phyloP scores from a whole-genome alignment of 2,888 invertebrate genomes.

The Acleris emargana region DNA sequence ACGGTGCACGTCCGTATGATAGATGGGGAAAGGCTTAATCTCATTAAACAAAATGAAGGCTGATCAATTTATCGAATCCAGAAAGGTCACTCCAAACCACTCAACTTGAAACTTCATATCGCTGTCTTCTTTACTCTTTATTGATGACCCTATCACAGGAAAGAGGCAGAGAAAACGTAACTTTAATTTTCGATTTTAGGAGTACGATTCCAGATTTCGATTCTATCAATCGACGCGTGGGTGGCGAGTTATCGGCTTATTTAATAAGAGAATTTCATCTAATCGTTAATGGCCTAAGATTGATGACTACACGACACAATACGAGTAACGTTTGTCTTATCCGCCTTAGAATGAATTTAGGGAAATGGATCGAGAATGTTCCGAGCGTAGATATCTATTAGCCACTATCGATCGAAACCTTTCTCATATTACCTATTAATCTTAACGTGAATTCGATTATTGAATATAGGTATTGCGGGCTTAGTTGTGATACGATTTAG shows the following conservation, averaged over 20 bases:
- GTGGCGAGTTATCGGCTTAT: constrained; percentile 61
- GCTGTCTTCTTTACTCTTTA: no score
- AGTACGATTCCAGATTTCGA: constrained; percentile 41
- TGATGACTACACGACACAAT: constrained; percentile 64
- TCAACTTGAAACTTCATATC: no score
- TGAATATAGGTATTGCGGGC: no score
- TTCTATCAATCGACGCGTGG: constrained; percentile 57
- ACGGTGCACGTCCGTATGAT: constrained; percentile 59
- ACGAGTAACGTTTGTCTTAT: constrained; percentile 52
- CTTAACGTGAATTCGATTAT: no score
- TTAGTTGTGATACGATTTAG: no score
- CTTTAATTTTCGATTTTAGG: no score
- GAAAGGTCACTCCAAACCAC: constrained; percentile 2
- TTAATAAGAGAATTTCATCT: constrained; percentile 65
- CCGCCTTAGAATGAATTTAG: constrained; percentile 41
- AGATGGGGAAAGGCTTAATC: constrained; percentile 58
- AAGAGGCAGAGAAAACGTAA: no score
- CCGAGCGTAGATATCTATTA: no score
- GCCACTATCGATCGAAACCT: no score
- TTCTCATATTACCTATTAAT: no score
- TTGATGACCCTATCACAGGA: no score
- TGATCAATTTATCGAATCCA: constrained; percentile 49
- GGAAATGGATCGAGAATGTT: constrained; percentile 48
- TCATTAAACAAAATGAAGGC: constrained; percentile 51
- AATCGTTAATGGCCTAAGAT: constrained; percentile 75